These are phyloP conservation scores for Metaphire vulgaris DNA, from an alignment of 1,140 invertebrate genomes.

Conservation along the genomic window DNA sequence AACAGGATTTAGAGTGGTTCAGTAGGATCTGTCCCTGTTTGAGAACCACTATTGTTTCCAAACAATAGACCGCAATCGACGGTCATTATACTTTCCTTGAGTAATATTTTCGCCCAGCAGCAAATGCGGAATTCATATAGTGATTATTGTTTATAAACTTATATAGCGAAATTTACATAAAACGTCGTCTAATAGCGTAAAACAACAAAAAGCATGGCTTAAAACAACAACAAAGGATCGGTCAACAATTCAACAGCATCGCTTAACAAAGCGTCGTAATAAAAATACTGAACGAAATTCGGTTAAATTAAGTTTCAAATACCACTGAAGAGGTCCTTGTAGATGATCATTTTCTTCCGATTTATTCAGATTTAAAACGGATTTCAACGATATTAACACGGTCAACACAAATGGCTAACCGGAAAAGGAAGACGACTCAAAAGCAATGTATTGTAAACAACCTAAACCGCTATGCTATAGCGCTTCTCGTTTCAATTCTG, in stretches of 20 bases:
- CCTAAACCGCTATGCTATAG: too few species aligned
- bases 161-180: too few species aligned
- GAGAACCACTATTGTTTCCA: background rate
- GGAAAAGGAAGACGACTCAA: background rate
- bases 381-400: background rate
- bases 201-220: too few species aligned
- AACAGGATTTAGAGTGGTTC: too few species aligned
- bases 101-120: background rate
- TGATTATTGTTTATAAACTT: background rate
- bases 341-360: constrained; percentile 70
- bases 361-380: background rate
- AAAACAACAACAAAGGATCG: too few species aligned
- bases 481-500: too few species aligned
- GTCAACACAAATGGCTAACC: background rate
- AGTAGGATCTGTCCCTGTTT: too few species aligned
- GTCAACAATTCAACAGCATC: too few species aligned
- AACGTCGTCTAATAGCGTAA: too few species aligned
- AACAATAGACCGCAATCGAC: background rate
- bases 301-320: constrained; percentile 44
- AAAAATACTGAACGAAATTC: background rate
- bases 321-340: constrained; percentile 90
- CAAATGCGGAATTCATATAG: background rate
- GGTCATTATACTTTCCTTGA: too few species aligned
- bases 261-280: too few species aligned
- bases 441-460: too few species aligned